phyloP scores from a whole-genome alignment of 2,888 invertebrate genomes.

The Morinoia aosen region DNA sequence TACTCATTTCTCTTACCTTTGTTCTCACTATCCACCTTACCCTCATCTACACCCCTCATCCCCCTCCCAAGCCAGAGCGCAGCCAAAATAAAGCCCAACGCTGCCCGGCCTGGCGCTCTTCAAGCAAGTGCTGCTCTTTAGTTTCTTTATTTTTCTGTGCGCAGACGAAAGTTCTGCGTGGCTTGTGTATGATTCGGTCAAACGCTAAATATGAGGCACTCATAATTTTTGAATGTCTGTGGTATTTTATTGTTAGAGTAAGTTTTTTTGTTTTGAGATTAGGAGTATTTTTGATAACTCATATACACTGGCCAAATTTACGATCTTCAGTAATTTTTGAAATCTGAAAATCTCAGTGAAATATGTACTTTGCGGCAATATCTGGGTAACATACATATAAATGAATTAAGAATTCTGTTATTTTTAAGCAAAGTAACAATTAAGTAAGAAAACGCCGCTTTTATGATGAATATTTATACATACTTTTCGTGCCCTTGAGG shows the following conservation, averaged over 20 bases:
- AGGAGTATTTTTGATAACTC: too few relatives aligned
- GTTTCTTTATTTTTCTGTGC: neutral
- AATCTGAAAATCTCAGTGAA: neutral
- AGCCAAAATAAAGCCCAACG: neutral
- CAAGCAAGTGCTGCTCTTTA: neutral
- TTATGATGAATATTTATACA: too few relatives aligned
- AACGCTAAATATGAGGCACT: too few relatives aligned
- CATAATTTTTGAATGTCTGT: too few relatives aligned
- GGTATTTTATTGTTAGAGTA: too few relatives aligned
- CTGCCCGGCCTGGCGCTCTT: neutral
- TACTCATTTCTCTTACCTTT: neutral
- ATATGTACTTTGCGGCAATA: neutral
- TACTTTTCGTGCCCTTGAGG: too few relatives aligned
- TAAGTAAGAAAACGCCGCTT: too few relatives aligned
- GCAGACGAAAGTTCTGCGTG: neutral
- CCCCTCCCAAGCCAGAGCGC: neutral
- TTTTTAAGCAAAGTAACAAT: too few relatives aligned
- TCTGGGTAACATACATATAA: neutral
- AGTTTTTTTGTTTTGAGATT: too few relatives aligned
- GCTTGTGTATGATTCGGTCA: neutral
- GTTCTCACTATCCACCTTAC: neutral
- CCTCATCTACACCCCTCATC: neutral
- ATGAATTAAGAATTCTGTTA: too few relatives aligned
- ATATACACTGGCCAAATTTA: neutral
- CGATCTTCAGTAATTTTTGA: neutral